These are phyloP conservation scores for Lytechinus pictus DNA, from an alignment of 35 echinoderm and acorn worm species.

Conservation along the genomic window DNA sequence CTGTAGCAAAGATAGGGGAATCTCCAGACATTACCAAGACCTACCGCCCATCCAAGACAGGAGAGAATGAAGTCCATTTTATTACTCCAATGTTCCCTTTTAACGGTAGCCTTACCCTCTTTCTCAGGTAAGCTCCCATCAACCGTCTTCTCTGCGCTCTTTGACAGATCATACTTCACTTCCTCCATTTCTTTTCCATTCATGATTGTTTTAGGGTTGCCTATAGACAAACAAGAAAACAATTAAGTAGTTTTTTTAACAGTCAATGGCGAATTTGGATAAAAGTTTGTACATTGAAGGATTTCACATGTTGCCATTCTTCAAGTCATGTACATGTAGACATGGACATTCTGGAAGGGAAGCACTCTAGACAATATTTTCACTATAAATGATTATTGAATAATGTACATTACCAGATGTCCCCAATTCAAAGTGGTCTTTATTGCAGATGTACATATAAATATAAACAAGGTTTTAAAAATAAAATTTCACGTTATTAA, in stretches of 20 bases:
- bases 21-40: slow-evolving; percentile 66
- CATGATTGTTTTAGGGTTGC: neutral
- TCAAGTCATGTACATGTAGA: no score
- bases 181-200: neutral
- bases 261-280: neutral
- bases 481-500: no score
- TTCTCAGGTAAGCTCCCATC: neutral
- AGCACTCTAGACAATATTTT: no score
- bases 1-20: slow-evolving; percentile 69
- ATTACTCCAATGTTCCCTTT: slow-evolving; percentile 53
- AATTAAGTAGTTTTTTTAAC: neutral
- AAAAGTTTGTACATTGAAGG: no score
- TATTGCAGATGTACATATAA: no score
- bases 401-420: no score
- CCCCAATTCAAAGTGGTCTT: no score
- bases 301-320: no score
- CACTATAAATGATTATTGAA: no score
- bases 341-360: no score
- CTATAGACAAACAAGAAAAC: neutral
- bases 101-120: neutral
- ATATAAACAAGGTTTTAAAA: no score
- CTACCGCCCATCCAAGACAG: slow-evolving; percentile 62
- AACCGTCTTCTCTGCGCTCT: neutral
- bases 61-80: slow-evolving; percentile 66
- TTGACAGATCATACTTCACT: slow-evolving; percentile 7